These are phyloP conservation scores for Diuraphis noxia DNA, from an alignment of 1,140 invertebrate species.

Conservation along the genomic window DNA sequence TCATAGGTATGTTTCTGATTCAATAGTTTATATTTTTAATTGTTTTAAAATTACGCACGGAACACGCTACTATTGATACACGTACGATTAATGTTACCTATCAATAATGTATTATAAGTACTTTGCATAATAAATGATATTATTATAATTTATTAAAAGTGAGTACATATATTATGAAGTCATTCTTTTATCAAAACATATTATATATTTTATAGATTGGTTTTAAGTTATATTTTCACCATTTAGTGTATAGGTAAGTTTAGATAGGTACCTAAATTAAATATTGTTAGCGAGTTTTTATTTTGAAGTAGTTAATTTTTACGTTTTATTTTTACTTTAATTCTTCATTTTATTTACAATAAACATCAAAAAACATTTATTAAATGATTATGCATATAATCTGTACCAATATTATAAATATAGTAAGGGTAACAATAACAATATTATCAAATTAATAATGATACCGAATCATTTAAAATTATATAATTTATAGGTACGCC, in stretches of 20 bases:
- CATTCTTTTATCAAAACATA: background rate
- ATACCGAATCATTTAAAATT: background rate
- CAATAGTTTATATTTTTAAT: conserved; percentile 25
- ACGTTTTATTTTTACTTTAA: background rate
- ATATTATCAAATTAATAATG: background rate
- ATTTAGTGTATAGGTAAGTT: background rate
- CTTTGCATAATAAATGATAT: background rate
- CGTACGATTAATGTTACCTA: background rate
- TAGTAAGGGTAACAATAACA: background rate
- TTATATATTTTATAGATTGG: too few species aligned
- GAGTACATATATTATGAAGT: background rate
- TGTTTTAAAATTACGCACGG: conserved; percentile 27
- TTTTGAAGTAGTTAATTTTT: background rate
- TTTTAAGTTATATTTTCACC: background rate
- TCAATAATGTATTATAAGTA: background rate
- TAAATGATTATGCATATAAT: too few species aligned
- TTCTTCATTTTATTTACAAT: background rate
- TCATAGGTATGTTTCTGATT: background rate
- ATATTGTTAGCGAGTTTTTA: background rate
- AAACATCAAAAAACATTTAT: too few species aligned
- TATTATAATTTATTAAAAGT: background rate
- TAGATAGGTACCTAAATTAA: too few species aligned
- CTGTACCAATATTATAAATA: background rate
- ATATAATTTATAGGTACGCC: background rate
- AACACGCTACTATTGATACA: background rate